Evolutionary conservation across 2,113 vertebrate genomes (phyloP).

Genomic region (Lamprologus ornatipinnis): DNA sequence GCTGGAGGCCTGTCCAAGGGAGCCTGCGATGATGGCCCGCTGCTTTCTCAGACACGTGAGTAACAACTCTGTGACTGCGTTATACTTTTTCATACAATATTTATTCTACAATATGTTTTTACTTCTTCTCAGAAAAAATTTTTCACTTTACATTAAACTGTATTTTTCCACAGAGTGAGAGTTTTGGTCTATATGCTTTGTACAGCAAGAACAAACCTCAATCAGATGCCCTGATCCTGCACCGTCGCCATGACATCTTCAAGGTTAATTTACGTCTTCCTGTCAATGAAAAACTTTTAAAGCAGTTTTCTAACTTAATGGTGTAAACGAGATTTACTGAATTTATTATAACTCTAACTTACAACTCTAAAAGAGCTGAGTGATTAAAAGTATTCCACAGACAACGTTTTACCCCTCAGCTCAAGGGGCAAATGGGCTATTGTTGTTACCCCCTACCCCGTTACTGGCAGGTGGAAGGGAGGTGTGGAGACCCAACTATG

Average conservation of each 20-base stretch:
- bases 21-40: slow-evolving; percentile 65
- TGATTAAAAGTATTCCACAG: background rate
- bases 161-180: slow-evolving; percentile 58
- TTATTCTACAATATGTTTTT: background rate
- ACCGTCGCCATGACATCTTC: slow-evolving; percentile 71
- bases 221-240: slow-evolving; percentile 70
- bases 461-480: background rate
- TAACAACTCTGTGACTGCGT: background rate
- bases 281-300: background rate
- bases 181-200: slow-evolving; percentile 71
- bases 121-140: background rate
- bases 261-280: slow-evolving; percentile 48
- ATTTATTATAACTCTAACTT: background rate
- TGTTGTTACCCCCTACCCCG: background rate
- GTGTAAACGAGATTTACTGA: accelerated
- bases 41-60: slow-evolving; percentile 76
- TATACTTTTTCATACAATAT: background rate
- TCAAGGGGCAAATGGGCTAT: background rate
- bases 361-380: background rate
- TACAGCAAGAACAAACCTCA: slow-evolving; percentile 78
- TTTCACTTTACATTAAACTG: background rate
- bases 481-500: background rate
- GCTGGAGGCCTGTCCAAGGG: slow-evolving; percentile 66
- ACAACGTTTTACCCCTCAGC: background rate
- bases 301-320: background rate